Evolutionary conservation across 2,888 invertebrate species (phyloP).

Genomic region (Cataglyphis cursor): DNA sequence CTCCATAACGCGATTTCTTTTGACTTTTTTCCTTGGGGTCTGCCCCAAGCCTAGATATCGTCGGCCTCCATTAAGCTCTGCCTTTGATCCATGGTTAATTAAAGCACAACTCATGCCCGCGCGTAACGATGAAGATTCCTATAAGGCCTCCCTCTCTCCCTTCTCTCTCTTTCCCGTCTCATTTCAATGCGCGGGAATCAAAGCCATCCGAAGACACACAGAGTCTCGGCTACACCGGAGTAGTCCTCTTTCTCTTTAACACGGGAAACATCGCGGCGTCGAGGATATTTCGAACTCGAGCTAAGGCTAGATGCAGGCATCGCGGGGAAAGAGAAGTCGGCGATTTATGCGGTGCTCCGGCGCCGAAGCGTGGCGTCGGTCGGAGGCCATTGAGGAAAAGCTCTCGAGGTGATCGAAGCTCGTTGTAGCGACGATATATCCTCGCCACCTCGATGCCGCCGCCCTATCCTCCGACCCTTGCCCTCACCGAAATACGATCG

Average conservation of each 20-base stretch:
- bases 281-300: conserved; percentile 27
- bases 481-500: conserved; percentile 71
- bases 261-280: conserved; percentile 4
- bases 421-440: conserved; percentile 73
- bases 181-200: conserved; percentile 32
- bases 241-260: not conserved
- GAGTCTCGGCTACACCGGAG: not conserved
- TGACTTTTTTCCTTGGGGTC: conserved; percentile 59
- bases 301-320: conserved; percentile 13
- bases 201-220: conserved; percentile 39
- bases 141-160: not conserved
- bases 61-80: conserved; percentile 74
- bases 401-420: conserved; percentile 75
- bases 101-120: conserved; percentile 66
- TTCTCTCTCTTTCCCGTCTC: not conserved
- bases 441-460: conserved; percentile 63
- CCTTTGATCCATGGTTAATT: conserved; percentile 77
- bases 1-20: conserved; percentile 39
- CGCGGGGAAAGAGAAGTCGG: conserved; percentile 31
- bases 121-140: conserved; percentile 46
- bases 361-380: conserved; percentile 60
- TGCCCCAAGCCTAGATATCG: conserved; percentile 60
- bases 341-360: conserved; percentile 71
- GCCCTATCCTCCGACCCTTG: conserved; percentile 9
- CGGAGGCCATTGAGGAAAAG: conserved; percentile 71